Base-by-base conservation (phyloP, 2,888 invertebrate genomes). In the Andrena praecox region DNA sequence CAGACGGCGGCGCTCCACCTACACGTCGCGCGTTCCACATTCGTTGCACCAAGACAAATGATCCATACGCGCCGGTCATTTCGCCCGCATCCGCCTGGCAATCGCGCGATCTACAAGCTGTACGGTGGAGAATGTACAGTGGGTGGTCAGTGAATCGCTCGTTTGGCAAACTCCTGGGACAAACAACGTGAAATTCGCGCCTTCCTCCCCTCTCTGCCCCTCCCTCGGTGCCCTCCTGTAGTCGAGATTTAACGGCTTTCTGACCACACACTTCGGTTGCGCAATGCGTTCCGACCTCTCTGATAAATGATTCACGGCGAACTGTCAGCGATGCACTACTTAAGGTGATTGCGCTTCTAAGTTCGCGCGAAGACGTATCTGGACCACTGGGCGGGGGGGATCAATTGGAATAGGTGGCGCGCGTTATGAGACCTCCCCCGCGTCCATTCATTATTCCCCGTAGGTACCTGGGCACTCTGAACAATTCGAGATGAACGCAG, bases 21-120 rank as follows among this genome's bases (percentile, higher is more conserved):
- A 88, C 87, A 71, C 79, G 63, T 72, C 77, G 59, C 77, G 59
- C 80, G 84, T 86, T 82, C 80, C 88, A 81, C 73, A 82, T 88
- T 73, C 69, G 81, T 70, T 83, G 84, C 85, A 70, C 82, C 75
- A 84, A 90, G 90, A 91, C 88, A 90, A 91, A 91, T 91, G 91
- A 89, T 89, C 85, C 85, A 71, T 84, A 84, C 80, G 75, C 75
- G 86, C 83, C 81, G 89, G 87, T 89, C 88, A 89, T 89, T 91
- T 90, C 88, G 86, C 88, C 85, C 88, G 87, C 90, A 90, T 91
- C 89, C 88, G 88, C 84, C 82, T 82, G 85, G 84, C 86, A 89
- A 92, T 92, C 91, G 87, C 74, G 27, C 85, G 89, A 92, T 93
- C 92, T 92, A 92, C 92, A 93, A 90, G 89, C 88, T 89, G 87